Evolutionary conservation across 92 coral and sea anemone species (phyloP).

Genomic region (Zoanthus solanderi): DNA sequence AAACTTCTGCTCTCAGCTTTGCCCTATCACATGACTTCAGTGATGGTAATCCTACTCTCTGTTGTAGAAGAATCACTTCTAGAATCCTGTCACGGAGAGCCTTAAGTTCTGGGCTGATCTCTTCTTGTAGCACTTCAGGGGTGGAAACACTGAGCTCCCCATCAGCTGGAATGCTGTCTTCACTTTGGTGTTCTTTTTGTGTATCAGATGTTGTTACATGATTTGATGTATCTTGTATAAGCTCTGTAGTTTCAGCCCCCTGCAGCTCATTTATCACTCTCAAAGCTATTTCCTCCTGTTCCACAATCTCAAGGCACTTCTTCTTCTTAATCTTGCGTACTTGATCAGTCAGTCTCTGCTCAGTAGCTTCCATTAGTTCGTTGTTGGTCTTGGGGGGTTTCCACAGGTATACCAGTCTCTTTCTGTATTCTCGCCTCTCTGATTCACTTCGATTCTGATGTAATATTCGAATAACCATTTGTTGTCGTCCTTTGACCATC

Average conservation of each 20-base stretch:
- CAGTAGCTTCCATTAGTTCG: conserved; percentile 46
- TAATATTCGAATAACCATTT: no score
- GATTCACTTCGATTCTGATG: no score
- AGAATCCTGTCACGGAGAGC: conserved; percentile 28
- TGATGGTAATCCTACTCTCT: conserved; percentile 48
- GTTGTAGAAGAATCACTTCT: conserved; percentile 34
- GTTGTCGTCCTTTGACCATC: no score
- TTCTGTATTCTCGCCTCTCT: not conserved
- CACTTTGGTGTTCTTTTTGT: conserved; percentile 43
- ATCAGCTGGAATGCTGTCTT: conserved; percentile 41
- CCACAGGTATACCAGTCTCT: conserved; percentile 38
- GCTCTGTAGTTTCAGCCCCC: conserved; percentile 23
- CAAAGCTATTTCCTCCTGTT: conserved; percentile 19
- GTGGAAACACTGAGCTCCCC: conserved; percentile 43
- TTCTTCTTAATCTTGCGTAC: conserved; percentile 49
- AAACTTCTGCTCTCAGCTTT: conserved; percentile 32
- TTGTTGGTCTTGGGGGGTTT: conserved; percentile 33
- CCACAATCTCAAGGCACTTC: conserved; percentile 13
- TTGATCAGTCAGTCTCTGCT: conserved; percentile 58
- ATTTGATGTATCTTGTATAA: conserved; percentile 20
- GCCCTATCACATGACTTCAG: conserved; percentile 42
- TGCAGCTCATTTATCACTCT: conserved; percentile 50
- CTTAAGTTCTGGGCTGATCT: not conserved
- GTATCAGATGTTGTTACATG: conserved; percentile 43
- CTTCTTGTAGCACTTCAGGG: conserved; percentile 18